Evolutionary conservation across 1,140 invertebrate species (phyloP).

Genomic region (Metopolophium dirhodum): DNA sequence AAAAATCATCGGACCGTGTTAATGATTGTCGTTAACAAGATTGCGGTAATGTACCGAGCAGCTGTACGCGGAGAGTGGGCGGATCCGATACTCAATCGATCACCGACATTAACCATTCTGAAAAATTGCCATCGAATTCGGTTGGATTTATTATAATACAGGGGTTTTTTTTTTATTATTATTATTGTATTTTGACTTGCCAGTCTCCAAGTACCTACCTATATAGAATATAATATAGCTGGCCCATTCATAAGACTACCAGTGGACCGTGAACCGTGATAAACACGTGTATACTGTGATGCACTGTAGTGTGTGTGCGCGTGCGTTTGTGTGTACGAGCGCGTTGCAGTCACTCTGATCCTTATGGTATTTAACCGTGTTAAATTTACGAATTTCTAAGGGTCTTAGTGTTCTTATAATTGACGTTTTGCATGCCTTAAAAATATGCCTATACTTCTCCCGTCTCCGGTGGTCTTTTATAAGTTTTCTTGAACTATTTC

Average conservation of each 20-base stretch:
- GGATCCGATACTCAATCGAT: constrained; percentile 39
- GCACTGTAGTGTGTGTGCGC: not conserved
- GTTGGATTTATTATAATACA: constrained; percentile 2
- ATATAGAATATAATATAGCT: not conserved
- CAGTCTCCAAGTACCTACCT: not conserved
- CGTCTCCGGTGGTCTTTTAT: constrained; percentile 39
- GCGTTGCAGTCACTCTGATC: not conserved
- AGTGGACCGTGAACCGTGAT: constrained; percentile 22
- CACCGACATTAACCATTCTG: constrained; percentile 25
- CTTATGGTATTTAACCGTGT: not conserved
- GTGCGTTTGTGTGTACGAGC: not conserved
- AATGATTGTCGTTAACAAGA: constrained; percentile 57
- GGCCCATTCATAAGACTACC: not conserved
- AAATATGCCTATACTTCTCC: not conserved
- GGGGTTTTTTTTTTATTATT: not conserved
- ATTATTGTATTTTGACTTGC: constrained; percentile 43
- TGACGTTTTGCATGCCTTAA: not conserved
- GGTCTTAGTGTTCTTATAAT: not conserved
- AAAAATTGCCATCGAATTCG: constrained; percentile 56
- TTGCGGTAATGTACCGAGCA: constrained; percentile 53
- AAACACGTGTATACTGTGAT: not conserved
- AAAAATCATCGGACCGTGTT: constrained; percentile 54
- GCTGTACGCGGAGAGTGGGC: constrained; percentile 39
- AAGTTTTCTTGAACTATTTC: not conserved
- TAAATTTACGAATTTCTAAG: not conserved